Conservation (phyloP, 2,797 vertebrate genomes). For the Lagorchestes hirsutus region DNA sequence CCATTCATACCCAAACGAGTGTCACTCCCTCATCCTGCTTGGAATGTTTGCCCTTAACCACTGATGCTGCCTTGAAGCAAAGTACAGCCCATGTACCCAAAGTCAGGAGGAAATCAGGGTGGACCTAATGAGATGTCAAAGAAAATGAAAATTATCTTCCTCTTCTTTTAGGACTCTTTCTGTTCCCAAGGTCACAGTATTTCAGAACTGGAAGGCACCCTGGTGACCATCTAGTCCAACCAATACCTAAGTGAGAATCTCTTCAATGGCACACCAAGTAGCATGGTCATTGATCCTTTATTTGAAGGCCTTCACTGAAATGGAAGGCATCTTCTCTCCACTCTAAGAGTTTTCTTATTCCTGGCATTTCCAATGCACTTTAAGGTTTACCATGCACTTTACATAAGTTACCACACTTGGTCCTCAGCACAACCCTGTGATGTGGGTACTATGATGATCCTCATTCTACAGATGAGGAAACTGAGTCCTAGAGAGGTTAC, state of each 20-base stretch:
- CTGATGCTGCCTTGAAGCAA: constrained; percentile 26
- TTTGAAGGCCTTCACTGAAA: not conserved
- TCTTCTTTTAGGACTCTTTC: constrained; percentile 41
- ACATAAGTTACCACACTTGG: not conserved
- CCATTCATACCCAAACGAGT: not conserved
- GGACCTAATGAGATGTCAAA: not conserved
- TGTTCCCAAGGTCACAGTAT: not conserved
- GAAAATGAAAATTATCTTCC: not conserved
- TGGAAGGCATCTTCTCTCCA: not conserved
- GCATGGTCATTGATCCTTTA: not conserved
- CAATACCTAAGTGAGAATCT: not conserved
- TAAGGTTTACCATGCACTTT: not conserved
- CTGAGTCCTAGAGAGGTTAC: not conserved
- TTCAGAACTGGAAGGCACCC: not conserved
- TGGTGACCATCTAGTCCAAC: not conserved
- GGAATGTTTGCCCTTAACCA: constrained; percentile 1
- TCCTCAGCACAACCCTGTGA: not conserved
- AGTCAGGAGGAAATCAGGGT: not conserved
- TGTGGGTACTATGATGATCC: not conserved
- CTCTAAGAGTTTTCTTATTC: not conserved
- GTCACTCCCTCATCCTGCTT: not conserved
- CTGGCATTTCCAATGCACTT: not conserved
- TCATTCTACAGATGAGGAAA: not conserved
- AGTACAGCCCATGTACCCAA: not conserved
- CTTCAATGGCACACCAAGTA: not conserved